Evolutionary conservation across 2,888 invertebrate genomes (phyloP).

Genomic region (Drosophila rellima): DNA sequence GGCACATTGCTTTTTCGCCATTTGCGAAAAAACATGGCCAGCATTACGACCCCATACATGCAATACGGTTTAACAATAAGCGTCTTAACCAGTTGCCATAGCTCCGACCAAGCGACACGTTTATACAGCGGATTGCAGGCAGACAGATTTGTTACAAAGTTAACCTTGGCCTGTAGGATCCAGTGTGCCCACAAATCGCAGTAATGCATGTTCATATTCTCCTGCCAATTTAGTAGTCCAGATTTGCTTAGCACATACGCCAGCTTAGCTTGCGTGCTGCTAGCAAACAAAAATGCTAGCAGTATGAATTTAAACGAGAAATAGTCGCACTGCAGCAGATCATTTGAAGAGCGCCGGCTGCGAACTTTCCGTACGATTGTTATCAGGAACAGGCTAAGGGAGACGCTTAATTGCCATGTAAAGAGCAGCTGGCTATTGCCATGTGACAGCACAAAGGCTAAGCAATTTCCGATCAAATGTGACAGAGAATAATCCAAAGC

Average conservation of each 20-base stretch:
- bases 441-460: constrained; percentile 82
- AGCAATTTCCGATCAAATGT: constrained; percentile 80
- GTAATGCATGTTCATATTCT: constrained; percentile 79
- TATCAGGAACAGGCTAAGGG: constrained; percentile 80
- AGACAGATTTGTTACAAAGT: constrained; percentile 82
- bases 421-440: constrained; percentile 83
- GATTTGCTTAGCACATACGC: constrained; percentile 80
- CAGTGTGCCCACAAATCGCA: constrained; percentile 83
- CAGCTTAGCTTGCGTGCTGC: constrained; percentile 80
- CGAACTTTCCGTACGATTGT: constrained; percentile 72
- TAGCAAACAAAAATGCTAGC: constrained; percentile 77
- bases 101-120: constrained; percentile 78
- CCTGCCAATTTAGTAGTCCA: constrained; percentile 74
- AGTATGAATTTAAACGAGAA: constrained; percentile 80
- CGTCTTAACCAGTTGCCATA: constrained; percentile 84
- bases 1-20: constrained; percentile 79
- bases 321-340: constrained; percentile 54
- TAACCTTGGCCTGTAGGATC: constrained; percentile 82
- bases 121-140: constrained; percentile 83
- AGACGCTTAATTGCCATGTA: constrained; percentile 84
- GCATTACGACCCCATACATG: constrained; percentile 84
- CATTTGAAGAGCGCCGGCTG: constrained; percentile 43
- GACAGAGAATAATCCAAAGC: constrained; percentile 83
- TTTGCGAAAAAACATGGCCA: constrained; percentile 84
- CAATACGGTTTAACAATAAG: constrained; percentile 84